Evolutionary conservation across 2,888 invertebrate species (phyloP).

Genomic region (Parapristionchus giblindavisi): DNA sequence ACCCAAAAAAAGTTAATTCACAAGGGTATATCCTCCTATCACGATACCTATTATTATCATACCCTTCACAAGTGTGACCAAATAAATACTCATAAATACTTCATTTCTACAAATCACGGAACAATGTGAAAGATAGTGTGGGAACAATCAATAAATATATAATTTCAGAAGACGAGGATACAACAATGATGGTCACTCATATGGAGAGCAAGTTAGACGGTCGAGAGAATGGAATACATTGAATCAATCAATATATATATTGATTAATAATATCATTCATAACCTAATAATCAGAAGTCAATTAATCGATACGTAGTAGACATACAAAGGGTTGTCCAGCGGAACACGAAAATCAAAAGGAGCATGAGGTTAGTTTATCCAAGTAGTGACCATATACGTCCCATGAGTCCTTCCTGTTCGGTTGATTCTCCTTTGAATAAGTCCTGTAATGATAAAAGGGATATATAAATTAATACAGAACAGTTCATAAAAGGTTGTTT

Average conservation of each 20-base stretch:
- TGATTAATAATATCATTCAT: neutral
- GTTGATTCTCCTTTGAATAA: slow-evolving; percentile 5
- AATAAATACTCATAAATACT: no score
- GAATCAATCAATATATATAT: neutral
- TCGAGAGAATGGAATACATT: slow-evolving; percentile 26
- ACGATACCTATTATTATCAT: no score
- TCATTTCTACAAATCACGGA: no score
- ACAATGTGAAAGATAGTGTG: neutral
- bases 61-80: no score
- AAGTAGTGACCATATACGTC: slow-evolving; percentile 33
- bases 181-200: slow-evolving; percentile 17
- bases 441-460: no score
- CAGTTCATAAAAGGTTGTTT: no score
- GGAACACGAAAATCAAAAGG: neutral
- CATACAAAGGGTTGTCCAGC: slow-evolving; percentile 6
- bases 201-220: slow-evolving; percentile 33
- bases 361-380: neutral
- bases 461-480: no score
- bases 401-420: slow-evolving; percentile 29
- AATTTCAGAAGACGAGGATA: slow-evolving; percentile 37
- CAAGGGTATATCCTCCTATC: no score
- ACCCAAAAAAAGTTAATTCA: no score
- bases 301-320: no score
- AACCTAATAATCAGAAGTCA: neutral
- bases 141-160: neutral